Base-by-base conservation (phyloP, 2,888 invertebrate species). In the Parthenolecanium corni region DNA sequence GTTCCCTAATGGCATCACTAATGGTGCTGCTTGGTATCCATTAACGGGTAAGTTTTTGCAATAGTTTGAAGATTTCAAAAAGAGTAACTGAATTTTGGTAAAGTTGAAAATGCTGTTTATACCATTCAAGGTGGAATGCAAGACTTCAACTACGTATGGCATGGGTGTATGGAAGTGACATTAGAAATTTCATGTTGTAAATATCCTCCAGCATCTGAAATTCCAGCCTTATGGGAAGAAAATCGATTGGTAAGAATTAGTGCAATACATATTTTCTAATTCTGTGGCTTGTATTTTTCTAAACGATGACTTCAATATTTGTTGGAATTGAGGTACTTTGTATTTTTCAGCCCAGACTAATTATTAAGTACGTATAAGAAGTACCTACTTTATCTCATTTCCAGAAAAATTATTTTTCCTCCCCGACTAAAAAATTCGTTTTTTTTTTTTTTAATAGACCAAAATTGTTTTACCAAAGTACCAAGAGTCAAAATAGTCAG, bases 101-200 rank as follows among this genome's bases (percentile, higher is more conserved):
- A 36, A 36, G 14, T 38, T 4, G 53, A 20, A 53, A 40, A 54
- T 36, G 23, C 20, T 18, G 20, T 36, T 31, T 18, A 9, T 16
- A 38, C n/a, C 38, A 62, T 25, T 40, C 44, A 52, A 80, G 80
- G 80, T 58, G 79, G 79, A 40, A 83, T 84, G 83, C 82, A 83
- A 71, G 84, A 84, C 71, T 84, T 81, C 71, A 83, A 83, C 71
- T 84, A 84, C 70, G 76, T 79, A 16, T 74, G 76, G 71, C 79
- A 78, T 67, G 82, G 83, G 4, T 81, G 81, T 67, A 80, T 84
- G 80, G 83, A 83, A 71, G 71, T 83, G 2, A 83, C 83, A 0
- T 70, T 84, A 46, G 84, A 84, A 70, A 74, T 84, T 64, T 80
- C 81, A 0, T 84, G 84, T 71, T 84, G 83, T 70, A 84, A 84